phyloP scores from a whole-genome alignment of 1,140 invertebrate species.

The Eubasilissa regina region DNA sequence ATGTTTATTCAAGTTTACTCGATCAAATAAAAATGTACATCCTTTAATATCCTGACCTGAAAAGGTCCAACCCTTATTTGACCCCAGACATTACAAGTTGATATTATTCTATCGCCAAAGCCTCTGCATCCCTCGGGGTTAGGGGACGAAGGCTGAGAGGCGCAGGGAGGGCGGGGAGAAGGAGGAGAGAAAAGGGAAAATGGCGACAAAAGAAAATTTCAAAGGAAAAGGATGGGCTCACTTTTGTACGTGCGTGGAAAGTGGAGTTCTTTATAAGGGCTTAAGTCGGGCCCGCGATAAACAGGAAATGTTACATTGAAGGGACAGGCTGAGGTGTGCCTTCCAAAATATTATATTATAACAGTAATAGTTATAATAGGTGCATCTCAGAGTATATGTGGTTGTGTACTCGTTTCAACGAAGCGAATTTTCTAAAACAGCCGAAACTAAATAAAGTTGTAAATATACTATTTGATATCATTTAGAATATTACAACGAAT shows the following conservation, averaged over 20 bases:
- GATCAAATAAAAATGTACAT: conserved; percentile 28
- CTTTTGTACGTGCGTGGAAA: conserved; percentile 38
- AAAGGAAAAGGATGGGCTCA: conserved; percentile 53
- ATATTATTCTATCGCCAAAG: conserved; percentile 49
- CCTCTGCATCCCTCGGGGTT: not conserved
- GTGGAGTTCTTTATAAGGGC: conserved; percentile 20
- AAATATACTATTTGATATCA: no score
- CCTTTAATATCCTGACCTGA: conserved; percentile 6
- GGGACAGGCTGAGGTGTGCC: not conserved
- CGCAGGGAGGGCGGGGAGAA: conserved; percentile 37
- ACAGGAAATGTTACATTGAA: conserved; percentile 18
- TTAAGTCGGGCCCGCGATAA: conserved; percentile 4
- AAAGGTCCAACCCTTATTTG: conserved; percentile 29
- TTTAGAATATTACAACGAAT: no score
- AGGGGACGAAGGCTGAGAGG: not conserved
- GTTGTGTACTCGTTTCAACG: no score
- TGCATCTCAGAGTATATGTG: no score
- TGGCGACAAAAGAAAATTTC: conserved; percentile 56
- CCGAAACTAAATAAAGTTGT: no score
- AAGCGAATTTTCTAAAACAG: no score
- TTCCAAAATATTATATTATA: not conserved
- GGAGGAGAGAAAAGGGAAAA: conserved; percentile 31
- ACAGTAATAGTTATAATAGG: not conserved
- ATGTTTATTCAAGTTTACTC: conserved; percentile 29
- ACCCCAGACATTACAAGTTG: conserved; percentile 52